Base-by-base conservation (phyloP, 2,888 invertebrate species). In the Megamerina dolium region DNA sequence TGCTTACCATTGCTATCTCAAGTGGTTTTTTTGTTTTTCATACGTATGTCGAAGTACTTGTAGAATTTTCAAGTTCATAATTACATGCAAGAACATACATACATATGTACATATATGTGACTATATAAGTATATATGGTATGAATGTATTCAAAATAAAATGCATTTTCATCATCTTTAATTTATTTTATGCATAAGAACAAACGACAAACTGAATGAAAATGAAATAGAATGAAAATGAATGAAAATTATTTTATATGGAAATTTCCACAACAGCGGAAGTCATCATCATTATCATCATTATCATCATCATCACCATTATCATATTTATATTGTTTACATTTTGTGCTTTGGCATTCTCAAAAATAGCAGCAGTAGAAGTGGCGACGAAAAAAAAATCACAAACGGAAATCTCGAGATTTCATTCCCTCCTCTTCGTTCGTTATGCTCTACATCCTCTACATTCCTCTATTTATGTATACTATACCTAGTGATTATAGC, bases 81-180 rank as follows among this genome's bases (percentile, higher is more conserved):
- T 43, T 43, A 37, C 17, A 21, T 21, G n/a, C 19, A n/a, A 17
- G n/a, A 8, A 26, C 19, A 14, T 5, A 38, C 17, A 38, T 6
- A 36, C 36, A 21, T 13, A 36, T 23, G 20, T 23, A 19, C 21
- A 35, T 35, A 35, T 10, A 14, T 19, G n/a, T 35, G 20, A 17
- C 18, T 35, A 2, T 35, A 18, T 26, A 2, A 12, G 17, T 26
- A 13, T 27, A 27, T 37, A 18, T 37, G 39, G 35, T 35, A 14
- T 31, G 31, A 5, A 14, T 8, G 12, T 20, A 4, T 35, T 17
- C 18, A 18, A 10, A 36, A 5, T n/a, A 55, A 62, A 57, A 59
- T 63, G 61, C 61, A 61, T 61, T 58, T 61, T 61, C 58, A 61
- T 53, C 60, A 59, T 58, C 62, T 63, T 56, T 59, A 61, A 60